These are phyloP conservation scores for Aphidius colemani DNA, from an alignment of 2,888 invertebrate genomes.

Conservation along the genomic window DNA sequence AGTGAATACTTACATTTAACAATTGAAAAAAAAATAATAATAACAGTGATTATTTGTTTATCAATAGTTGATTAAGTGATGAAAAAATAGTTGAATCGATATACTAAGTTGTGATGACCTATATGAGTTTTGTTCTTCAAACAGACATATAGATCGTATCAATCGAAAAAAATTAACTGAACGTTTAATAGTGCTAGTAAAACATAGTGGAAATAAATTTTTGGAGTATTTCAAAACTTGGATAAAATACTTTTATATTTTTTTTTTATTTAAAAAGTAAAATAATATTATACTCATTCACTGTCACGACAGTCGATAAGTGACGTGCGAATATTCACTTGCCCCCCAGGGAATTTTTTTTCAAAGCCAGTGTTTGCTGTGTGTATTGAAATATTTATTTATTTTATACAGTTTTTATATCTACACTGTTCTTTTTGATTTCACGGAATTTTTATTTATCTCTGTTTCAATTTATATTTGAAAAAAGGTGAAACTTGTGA, in stretches of 20 bases:
- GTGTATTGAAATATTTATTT: not conserved
- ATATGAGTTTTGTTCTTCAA: not conserved
- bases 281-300: constrained; percentile 4
- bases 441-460: not conserved
- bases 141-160: not conserved
- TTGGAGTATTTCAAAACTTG: not conserved
- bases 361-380: constrained; percentile 1
- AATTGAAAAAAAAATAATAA: not conserved
- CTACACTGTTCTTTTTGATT: too few species aligned
- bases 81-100: not conserved
- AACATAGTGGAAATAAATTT: not conserved
- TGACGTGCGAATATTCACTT: constrained; percentile 12
- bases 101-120: too few species aligned
- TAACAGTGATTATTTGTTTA: not conserved
- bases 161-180: too few species aligned
- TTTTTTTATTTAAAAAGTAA: too few species aligned
- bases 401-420: not conserved
- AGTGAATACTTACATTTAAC: not conserved
- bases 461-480: not conserved
- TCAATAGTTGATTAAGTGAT: not conserved
- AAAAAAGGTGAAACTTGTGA: constrained; percentile 4
- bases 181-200: not conserved
- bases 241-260: not conserved
- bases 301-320: constrained; percentile 17
- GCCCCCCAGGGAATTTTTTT: constrained; percentile 21